These are phyloP conservation scores for Tamias sibiricus DNA, from an alignment of 2,113 vertebrate genomes.

Conservation along the genomic window DNA sequence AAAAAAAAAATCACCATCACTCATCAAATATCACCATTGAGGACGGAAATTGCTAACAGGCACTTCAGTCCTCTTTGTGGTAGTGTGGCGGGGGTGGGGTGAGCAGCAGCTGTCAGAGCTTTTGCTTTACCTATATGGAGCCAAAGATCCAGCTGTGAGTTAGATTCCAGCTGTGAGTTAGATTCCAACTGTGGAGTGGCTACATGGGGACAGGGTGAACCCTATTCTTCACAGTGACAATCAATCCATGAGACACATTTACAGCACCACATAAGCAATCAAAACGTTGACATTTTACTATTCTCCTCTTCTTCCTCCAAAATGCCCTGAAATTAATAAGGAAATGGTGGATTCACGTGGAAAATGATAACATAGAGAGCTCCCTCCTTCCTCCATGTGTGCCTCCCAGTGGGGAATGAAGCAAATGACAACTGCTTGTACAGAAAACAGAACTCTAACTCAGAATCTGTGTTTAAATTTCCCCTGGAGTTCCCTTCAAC, in stretches of 20 bases:
- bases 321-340: background rate
- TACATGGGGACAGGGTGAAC: too few relatives aligned
- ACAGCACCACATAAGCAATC: background rate
- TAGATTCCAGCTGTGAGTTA: background rate
- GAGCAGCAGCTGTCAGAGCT: too few relatives aligned
- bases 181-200: background rate
- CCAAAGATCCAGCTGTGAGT: background rate
- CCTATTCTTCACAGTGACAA: background rate
- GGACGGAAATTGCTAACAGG: too few relatives aligned
- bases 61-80: too few relatives aligned
- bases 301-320: background rate
- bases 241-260: background rate
- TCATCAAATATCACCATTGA: too few relatives aligned
- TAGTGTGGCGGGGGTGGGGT: too few relatives aligned
- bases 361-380: background rate
- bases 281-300: background rate
- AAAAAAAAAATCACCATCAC: too few relatives aligned
- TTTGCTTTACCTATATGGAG: too few relatives aligned
- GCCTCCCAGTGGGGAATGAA: background rate
- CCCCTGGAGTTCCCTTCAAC: background rate
- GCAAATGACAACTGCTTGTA: too few relatives aligned
- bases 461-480: background rate
- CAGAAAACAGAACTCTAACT: background rate
- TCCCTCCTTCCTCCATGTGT: background rate
- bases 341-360: background rate